phyloP scores from a whole-genome alignment of 2,797 vertebrate genomes.

The Pantherophis alleghaniensis region DNA sequence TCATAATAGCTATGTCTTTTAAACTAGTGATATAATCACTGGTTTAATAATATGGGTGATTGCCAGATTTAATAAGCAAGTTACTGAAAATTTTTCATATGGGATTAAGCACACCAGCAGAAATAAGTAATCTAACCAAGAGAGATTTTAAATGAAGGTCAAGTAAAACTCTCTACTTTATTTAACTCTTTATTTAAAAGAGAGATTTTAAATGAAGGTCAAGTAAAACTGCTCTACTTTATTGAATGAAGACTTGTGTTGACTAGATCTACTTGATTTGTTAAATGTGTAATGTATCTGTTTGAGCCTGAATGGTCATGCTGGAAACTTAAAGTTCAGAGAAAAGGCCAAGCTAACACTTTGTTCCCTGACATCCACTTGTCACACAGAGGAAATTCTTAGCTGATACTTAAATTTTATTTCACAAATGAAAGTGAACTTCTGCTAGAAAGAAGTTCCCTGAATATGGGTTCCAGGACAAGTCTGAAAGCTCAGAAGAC shows the following conservation, averaged over 20 bases:
- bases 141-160: conserved; percentile 38
- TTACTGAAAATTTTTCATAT: conserved; percentile 37
- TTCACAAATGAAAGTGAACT: neutral
- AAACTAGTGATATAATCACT: conserved; percentile 29
- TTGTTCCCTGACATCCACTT: neutral
- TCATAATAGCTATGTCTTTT: conserved; percentile 38
- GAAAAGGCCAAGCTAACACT: conserved; percentile 4
- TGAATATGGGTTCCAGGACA: neutral
- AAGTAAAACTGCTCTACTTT: conserved; percentile 39
- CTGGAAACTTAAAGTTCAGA: neutral
- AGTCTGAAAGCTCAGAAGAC: neutral
- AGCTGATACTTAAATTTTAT: neutral
- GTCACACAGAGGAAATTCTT: neutral
- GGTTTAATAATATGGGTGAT: conserved; percentile 30
- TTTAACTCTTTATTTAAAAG: neutral
- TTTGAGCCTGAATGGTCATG: neutral
- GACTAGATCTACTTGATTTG: neutral
- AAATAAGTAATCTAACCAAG: conserved; percentile 39
- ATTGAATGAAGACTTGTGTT: conserved; percentile 38
- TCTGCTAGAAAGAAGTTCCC: neutral
- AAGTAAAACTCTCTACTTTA: conserved; percentile 39
- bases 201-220: conserved; percentile 38
- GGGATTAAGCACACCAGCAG: conserved; percentile 47
- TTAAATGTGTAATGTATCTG: neutral
- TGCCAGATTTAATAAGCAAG: conserved; percentile 52